A percentile compares a stretch with the other conserved stretches of the same genome.
phyloP scores from a whole-genome alignment of 2,888 invertebrate species.

The Leucoma salicis region DNA sequence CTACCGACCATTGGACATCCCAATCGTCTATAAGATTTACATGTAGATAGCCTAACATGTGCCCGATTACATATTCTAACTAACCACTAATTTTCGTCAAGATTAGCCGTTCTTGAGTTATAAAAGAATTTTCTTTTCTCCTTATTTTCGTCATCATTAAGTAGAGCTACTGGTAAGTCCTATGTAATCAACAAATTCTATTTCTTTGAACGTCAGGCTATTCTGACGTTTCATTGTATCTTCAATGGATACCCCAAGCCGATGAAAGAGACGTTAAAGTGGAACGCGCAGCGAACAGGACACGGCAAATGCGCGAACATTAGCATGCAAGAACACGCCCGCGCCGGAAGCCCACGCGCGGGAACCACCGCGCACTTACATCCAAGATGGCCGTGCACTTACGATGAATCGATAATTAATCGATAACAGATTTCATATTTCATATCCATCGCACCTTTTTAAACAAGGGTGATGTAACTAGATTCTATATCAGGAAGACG shows the following conservation, averaged over 20 bases:
- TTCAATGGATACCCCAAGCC: slow-evolving; percentile 18
- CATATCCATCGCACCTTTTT: slow-evolving; percentile 62
- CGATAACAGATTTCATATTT: slow-evolving; percentile 78
- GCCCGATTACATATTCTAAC: too few relatives aligned
- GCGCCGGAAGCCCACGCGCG: slow-evolving; percentile 75
- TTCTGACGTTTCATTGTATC: too few relatives aligned
- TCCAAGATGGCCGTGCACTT: slow-evolving; percentile 74
- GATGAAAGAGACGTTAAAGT: slow-evolving; percentile 44
- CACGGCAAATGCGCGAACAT: slow-evolving; percentile 65
- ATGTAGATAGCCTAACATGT: too few relatives aligned
- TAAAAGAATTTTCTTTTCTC: too few relatives aligned
- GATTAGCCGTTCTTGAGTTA: too few relatives aligned
- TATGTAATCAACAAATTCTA: too few relatives aligned
- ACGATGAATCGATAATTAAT: slow-evolving; percentile 78
- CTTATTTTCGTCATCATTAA: too few relatives aligned
- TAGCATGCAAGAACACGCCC: slow-evolving; percentile 76
- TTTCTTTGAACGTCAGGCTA: too few relatives aligned
- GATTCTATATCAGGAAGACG: slow-evolving; percentile 45
- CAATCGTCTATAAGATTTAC: too few relatives aligned
- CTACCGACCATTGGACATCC: too few relatives aligned
- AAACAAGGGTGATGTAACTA: slow-evolving; percentile 71
- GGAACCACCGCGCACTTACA: slow-evolving; percentile 70
- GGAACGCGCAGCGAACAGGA: slow-evolving; percentile 57
- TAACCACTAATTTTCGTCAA: too few relatives aligned
- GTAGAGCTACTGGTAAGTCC: too few relatives aligned